Evolutionary conservation across 1,140 invertebrate genomes (phyloP).

Genomic region (Drosophila trapezifrons): DNA sequence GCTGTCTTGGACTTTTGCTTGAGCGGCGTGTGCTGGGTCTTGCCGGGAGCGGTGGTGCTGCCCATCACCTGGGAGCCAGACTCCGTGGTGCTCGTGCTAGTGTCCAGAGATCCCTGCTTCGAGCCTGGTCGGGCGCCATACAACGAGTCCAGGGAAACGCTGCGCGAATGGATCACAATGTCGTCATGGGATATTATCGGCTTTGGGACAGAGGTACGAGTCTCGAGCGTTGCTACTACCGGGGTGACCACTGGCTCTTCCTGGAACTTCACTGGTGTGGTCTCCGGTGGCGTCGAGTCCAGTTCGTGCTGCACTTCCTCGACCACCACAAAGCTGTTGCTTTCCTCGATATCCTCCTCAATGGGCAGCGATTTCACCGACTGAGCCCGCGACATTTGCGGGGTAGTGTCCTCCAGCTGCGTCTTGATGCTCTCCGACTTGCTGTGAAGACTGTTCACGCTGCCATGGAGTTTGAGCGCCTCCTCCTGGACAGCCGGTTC

Average conservation of each 20-base stretch:
- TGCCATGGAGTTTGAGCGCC: conserved; percentile 58
- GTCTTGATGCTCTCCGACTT: conserved; percentile 79
- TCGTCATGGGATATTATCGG: conserved; percentile 9
- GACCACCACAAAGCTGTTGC: conserved; percentile 74
- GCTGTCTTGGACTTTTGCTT: conserved; percentile 77
- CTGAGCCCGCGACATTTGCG: conserved; percentile 71
- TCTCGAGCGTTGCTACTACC: neutral
- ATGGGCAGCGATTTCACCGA: conserved; percentile 74
- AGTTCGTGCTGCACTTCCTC: conserved; percentile 62
- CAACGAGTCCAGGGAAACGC: conserved; percentile 72
- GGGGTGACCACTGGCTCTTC: neutral
- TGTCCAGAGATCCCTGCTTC: conserved; percentile 65
- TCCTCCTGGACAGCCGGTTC: conserved; percentile 25
- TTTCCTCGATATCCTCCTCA: conserved; percentile 76
- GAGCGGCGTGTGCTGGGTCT: conserved; percentile 54
- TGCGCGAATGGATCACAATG: conserved; percentile 43
- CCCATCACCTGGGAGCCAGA: conserved; percentile 51
- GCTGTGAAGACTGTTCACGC: conserved; percentile 69
- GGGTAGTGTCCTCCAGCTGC: conserved; percentile 70
- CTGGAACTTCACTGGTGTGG: neutral
- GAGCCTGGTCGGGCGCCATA: conserved; percentile 56
- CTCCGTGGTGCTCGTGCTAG: conserved; percentile 56
- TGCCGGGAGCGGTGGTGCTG: conserved; percentile 14
- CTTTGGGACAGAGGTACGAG: conserved; percentile 9
- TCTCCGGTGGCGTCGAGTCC: conserved; percentile 24